A percentile compares a stretch with the other conserved stretches of the same genome.
phyloP scores from a whole-genome alignment of 2,888 invertebrate species.

The Parapristionchus giblindavisi region DNA sequence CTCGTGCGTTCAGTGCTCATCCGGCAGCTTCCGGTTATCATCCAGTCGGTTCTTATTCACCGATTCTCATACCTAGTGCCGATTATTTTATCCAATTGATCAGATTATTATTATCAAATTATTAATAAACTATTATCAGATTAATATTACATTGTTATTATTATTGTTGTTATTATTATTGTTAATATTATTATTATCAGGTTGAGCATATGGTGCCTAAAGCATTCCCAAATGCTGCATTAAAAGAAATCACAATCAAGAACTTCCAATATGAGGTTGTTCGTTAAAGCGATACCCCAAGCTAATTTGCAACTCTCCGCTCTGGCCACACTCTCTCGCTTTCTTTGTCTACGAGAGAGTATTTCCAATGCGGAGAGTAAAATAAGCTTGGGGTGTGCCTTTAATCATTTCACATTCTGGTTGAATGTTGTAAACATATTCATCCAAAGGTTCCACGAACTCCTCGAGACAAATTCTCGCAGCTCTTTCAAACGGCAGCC shows the following conservation, averaged over 20 bases:
- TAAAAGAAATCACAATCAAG: conserved; percentile 5
- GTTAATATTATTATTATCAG: background rate
- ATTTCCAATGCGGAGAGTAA: too few relatives aligned
- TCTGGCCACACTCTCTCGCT: background rate
- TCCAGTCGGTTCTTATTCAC: too few relatives aligned
- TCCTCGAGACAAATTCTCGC: background rate
- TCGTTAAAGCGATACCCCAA: too few relatives aligned
- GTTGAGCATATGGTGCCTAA: background rate
- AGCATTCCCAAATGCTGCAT: background rate
- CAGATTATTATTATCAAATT: too few relatives aligned
- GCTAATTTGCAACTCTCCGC: background rate
- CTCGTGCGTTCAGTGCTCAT: too few relatives aligned
- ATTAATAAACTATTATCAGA: too few relatives aligned
- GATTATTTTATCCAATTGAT: too few relatives aligned
- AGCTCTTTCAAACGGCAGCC: conserved; percentile 1
- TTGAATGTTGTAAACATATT: background rate
- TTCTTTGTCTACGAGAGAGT: too few relatives aligned
- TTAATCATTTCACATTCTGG: background rate
- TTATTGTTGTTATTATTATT: background rate
- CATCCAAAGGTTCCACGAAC: background rate
- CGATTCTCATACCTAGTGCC: too few relatives aligned
- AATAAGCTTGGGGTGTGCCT: too few relatives aligned
- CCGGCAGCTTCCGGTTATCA: too few relatives aligned
- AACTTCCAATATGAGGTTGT: conserved; percentile 25
- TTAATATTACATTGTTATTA: too few relatives aligned